Percentiles rank a stretch among this genome's conserved stretches.
Evolutionary conservation across 2,113 vertebrate species (phyloP).

Genomic region (Struthidea cinerea): DNA sequence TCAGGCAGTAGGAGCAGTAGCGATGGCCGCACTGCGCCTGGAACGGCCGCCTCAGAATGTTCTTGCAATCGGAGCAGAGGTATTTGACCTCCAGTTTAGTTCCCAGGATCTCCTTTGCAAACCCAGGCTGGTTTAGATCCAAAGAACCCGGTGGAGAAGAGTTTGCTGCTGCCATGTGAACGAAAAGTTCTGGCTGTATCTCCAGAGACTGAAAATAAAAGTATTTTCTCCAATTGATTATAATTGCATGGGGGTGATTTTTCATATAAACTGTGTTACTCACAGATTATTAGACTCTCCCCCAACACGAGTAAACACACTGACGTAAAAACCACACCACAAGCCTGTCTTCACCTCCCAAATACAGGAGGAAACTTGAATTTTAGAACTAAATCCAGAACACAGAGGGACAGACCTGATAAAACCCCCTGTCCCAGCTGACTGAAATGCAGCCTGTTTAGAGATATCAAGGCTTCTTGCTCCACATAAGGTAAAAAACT

Average conservation of each 20-base stretch:
- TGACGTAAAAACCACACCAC: not conserved
- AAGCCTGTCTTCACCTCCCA: not conserved
- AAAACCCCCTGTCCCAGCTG: fast-evolving
- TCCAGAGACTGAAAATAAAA: constrained; percentile 42
- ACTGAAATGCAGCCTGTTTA: not conserved
- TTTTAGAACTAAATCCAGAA: not conserved
- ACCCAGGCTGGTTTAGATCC: constrained; percentile 83
- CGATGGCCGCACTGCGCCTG: constrained; percentile 94
- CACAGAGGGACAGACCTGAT: not conserved
- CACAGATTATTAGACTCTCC: too few species aligned
- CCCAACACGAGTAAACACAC: not conserved
- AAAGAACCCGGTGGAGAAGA: constrained; percentile 85
- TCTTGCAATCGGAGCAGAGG: constrained; percentile 86
- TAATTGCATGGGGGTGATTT: not conserved
- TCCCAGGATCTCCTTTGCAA: constrained; percentile 84
- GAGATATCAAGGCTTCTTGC: not conserved
- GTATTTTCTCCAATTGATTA: not conserved
- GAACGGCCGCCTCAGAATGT: constrained; percentile 85
- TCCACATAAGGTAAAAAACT: not conserved
- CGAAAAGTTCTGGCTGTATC: not conserved
- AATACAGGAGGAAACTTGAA: not conserved
- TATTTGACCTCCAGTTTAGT: constrained; percentile 89
- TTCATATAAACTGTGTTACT: not conserved
- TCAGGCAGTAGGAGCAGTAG: constrained; percentile 87
- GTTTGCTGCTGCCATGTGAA: constrained; percentile 81